These are phyloP conservation scores for Crax fasciolata DNA, from an alignment of 2,797 vertebrate species.

Conservation along the genomic window DNA sequence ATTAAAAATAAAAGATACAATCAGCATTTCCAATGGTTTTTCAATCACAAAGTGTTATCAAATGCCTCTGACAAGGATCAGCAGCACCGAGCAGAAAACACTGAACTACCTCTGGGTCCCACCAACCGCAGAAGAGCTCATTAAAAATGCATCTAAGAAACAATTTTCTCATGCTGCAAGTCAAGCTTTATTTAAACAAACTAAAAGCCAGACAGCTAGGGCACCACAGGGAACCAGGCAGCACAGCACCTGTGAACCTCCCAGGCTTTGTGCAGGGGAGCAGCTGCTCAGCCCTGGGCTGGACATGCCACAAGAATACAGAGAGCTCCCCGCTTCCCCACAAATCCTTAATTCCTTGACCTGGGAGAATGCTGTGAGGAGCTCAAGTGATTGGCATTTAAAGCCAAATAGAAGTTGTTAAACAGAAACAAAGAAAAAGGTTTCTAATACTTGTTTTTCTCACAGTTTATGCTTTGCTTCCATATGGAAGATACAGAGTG, in stretches of 20 bases:
- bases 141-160: constrained; percentile 50
- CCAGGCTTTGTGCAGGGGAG: background rate
- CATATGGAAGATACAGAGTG: background rate
- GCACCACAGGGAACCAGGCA: constrained; percentile 4
- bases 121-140: background rate
- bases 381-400: background rate
- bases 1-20: background rate
- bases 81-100: background rate
- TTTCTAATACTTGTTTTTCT: background rate
- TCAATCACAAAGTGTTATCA: background rate
- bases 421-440: background rate
- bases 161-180: constrained; percentile 17
- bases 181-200: constrained; percentile 52
- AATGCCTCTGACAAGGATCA: background rate
- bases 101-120: background rate
- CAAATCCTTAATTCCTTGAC: background rate
- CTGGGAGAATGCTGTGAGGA: background rate
- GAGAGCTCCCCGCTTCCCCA: background rate
- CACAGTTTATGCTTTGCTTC: background rate
- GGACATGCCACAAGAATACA: background rate
- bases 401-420: background rate
- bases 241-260: background rate
- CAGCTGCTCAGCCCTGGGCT: background rate
- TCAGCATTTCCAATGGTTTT: background rate
- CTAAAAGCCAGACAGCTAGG: constrained; percentile 4